These are phyloP conservation scores for Cinclus mexicanus DNA, from an alignment of 2,113 vertebrate genomes.

Conservation along the genomic window DNA sequence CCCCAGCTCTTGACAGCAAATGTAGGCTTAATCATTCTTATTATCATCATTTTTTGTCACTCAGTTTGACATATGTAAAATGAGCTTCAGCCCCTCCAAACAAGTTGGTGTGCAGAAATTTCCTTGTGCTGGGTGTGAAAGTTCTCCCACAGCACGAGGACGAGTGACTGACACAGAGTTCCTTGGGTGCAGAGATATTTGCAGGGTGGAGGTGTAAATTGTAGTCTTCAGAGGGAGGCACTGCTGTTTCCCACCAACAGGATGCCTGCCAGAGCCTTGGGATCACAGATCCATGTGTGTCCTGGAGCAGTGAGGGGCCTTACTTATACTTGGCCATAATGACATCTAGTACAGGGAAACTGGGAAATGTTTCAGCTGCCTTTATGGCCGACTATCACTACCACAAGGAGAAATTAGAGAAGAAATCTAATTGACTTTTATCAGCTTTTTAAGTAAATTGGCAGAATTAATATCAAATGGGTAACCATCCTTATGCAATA, in stretches of 20 bases:
- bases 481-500: background rate
- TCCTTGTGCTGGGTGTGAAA: background rate
- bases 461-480: background rate
- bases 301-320: background rate
- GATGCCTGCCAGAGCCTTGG: background rate
- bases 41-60: background rate
- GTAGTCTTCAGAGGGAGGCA: background rate
- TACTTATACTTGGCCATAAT: background rate
- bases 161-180: background rate
- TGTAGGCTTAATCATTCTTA: background rate
- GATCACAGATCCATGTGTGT: background rate
- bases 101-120: background rate
- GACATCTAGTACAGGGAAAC: background rate
- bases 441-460: background rate
- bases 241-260: background rate
- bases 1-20: background rate
- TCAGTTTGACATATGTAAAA: background rate
- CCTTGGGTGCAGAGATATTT: background rate
- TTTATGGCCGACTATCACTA: background rate
- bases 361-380: background rate
- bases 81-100: background rate
- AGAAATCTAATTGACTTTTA: background rate
- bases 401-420: background rate
- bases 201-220: background rate
- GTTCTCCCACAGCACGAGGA: background rate